Conservation (phyloP, 2,888 invertebrate genomes). For the Galeruca laticollis region DNA sequence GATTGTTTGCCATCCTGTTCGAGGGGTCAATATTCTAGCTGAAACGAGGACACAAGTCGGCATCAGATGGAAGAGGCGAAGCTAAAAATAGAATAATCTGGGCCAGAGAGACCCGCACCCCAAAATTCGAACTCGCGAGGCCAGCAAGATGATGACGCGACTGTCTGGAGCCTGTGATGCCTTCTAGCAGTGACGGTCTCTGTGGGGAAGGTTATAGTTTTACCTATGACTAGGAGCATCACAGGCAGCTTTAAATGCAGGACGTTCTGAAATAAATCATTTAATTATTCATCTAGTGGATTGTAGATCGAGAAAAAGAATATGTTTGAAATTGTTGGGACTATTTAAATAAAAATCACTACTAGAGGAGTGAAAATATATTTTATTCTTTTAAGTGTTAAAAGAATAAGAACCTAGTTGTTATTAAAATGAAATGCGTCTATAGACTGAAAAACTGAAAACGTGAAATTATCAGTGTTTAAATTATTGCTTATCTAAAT, state of each 20-base stretch:
- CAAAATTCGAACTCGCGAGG: constrained; percentile 30
- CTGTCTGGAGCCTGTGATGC: constrained; percentile 37
- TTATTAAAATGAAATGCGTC: too few species aligned
- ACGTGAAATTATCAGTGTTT: too few species aligned
- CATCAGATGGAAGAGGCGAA: constrained; percentile 33
- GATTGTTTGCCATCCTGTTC: constrained; percentile 16
- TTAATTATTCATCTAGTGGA: neutral
- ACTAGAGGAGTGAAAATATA: too few species aligned
- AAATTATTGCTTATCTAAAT: too few species aligned
- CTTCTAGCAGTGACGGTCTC: constrained; percentile 10
- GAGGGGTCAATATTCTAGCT: constrained; percentile 42
- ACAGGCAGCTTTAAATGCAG: neutral
- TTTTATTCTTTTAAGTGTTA: too few species aligned
- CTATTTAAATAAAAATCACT: too few species aligned
- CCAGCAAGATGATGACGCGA: constrained; percentile 34
- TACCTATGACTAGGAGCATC: neutral
- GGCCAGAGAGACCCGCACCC: constrained; percentile 38
- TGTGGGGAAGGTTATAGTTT: constrained; percentile 5
- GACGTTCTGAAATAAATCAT: neutral
- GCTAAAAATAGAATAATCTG: constrained; percentile 44
- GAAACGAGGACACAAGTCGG: constrained; percentile 37
- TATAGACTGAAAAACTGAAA: too few species aligned
- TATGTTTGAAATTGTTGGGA: too few species aligned
- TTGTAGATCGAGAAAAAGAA: neutral
- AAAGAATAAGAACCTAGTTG: too few species aligned